Percentiles rank a stretch among this genome's conserved stretches.
Conservation (phyloP, 2,888 invertebrate species). For the Spisula solida region DNA sequence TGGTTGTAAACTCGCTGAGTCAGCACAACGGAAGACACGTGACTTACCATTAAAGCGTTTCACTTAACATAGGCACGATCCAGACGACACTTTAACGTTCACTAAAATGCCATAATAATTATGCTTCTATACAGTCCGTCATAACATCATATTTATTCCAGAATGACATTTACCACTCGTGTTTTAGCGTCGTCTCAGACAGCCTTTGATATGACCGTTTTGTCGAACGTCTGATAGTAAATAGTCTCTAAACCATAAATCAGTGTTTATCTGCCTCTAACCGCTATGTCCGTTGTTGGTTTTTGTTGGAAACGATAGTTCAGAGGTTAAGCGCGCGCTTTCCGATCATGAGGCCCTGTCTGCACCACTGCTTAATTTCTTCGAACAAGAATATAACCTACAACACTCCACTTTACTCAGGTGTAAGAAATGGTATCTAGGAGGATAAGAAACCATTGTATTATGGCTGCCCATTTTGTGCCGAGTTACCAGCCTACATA, state of each 20-base stretch:
- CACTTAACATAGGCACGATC: background rate
- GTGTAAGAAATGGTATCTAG: background rate
- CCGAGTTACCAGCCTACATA: too few relatives aligned
- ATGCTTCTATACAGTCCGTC: background rate
- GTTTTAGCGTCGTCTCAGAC: background rate
- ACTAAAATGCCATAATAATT: background rate
- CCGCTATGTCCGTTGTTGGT: background rate
- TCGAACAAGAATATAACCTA: too few relatives aligned
- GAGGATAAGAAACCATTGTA: background rate
- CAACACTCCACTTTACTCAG: too few relatives aligned
- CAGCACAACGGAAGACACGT: background rate
- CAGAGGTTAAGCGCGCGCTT: too few relatives aligned
- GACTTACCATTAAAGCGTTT: background rate
- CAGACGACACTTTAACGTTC: conserved; percentile 15
- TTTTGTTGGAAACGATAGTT: too few relatives aligned
- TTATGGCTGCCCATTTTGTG: too few relatives aligned
- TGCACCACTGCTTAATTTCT: too few relatives aligned
- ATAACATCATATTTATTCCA: background rate
- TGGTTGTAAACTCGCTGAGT: background rate
- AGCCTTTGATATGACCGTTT: background rate
- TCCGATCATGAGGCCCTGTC: too few relatives aligned
- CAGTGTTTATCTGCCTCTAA: too few relatives aligned
- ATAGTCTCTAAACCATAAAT: too few relatives aligned
- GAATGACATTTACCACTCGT: background rate
- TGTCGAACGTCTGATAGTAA: background rate